Base-by-base conservation (phyloP, 1,140 invertebrate genomes). In the Philaenus spumarius region DNA sequence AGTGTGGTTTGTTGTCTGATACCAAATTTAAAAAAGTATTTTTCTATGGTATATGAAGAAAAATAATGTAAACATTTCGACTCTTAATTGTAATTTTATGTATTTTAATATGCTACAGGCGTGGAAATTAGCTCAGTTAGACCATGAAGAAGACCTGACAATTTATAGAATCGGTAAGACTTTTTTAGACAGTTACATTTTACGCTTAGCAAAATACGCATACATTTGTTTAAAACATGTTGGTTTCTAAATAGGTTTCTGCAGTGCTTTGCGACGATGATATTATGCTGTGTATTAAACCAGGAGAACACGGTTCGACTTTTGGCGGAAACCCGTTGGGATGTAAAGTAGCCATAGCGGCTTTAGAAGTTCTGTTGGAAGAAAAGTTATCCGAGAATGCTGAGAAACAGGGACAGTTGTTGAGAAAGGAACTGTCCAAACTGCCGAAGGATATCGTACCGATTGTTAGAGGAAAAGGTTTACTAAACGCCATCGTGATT, bases 251-350 rank as follows among this genome's bases (percentile, higher is more conserved):
- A 30, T 56, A 85, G 82, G 81, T 93, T 1, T 95, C 93, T 0
- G 93, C 91, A 3, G 84, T 95, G 2, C 69, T 98, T 35, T 86
- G 90, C 1, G 82, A 94, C 72, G 84, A 97, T 77, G 73, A 83
- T 11, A 75, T 97, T 0, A 98, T 98, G 89, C 69, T 94, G 55
- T 85, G 86, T 45, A 95, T 99, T 51, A 85, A 86, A 65, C 95
- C 95, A 2, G 96, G 96, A 7, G 87, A 93, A 61, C 97, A 99
- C 73, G 97, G 97, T 6, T 98, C 95, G 0, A 99, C 97, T 0
- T 99, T 95, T 70, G 97, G 97, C 22, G 97, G 97, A 0, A 99
- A 99, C 78, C 95, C 97, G 1, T 72, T 99, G 9, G 97, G 89
- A 6, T 95, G 89, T 65, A 85, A 82, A 63, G 85, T 99, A 1